Percentiles rank a stretch among this genome's conserved stretches.
These are phyloP conservation scores for Cerceris rybyensis DNA, from an alignment of 2,888 invertebrate genomes.

Conservation along the genomic window DNA sequence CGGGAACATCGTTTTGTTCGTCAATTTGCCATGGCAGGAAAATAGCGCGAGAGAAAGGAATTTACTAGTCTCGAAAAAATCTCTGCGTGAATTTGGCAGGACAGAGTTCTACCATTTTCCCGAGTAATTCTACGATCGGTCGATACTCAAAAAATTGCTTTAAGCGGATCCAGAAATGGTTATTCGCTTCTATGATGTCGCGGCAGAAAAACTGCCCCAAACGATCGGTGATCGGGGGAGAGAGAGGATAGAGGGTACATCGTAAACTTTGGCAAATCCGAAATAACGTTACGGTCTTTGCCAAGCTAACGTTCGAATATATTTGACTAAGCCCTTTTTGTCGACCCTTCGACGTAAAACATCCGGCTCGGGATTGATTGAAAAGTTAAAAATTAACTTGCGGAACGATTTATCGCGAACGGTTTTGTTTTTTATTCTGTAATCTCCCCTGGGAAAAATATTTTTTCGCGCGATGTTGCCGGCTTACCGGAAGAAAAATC, in stretches of 20 bases:
- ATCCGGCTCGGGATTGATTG: slow-evolving; percentile 12
- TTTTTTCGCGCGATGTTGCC: slow-evolving; percentile 5
- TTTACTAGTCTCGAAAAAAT: slow-evolving; percentile 30
- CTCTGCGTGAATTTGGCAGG: slow-evolving; percentile 30
- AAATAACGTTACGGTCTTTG: slow-evolving; percentile 38
- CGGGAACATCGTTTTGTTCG: slow-evolving; percentile 22
- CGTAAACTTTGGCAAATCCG: slow-evolving; percentile 46
- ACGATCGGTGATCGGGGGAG: slow-evolving; percentile 13
- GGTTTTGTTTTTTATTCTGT: background rate
- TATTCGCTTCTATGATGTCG: slow-evolving; percentile 36
- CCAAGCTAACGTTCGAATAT: slow-evolving; percentile 18
- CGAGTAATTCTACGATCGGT: slow-evolving; percentile 18
- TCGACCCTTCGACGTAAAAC: background rate
- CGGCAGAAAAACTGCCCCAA: slow-evolving; percentile 29
- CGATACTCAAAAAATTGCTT: slow-evolving; percentile 43
- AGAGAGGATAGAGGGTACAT: slow-evolving; percentile 6
- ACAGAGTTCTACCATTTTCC: slow-evolving; percentile 4
- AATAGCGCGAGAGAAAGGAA: slow-evolving; percentile 4
- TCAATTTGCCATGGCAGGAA: slow-evolving; percentile 3
- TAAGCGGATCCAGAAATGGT: slow-evolving; percentile 47
- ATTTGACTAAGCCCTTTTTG: slow-evolving; percentile 26
- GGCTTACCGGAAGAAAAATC: slow-evolving; percentile 11
- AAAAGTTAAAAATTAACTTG: slow-evolving; percentile 7
- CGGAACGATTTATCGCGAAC: background rate
- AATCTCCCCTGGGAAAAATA: background rate